A percentile compares a stretch with the other conserved stretches of the same genome.
Evolutionary conservation across 2,797 vertebrate species (phyloP).

Genomic region (Crypturellus tataupa): DNA sequence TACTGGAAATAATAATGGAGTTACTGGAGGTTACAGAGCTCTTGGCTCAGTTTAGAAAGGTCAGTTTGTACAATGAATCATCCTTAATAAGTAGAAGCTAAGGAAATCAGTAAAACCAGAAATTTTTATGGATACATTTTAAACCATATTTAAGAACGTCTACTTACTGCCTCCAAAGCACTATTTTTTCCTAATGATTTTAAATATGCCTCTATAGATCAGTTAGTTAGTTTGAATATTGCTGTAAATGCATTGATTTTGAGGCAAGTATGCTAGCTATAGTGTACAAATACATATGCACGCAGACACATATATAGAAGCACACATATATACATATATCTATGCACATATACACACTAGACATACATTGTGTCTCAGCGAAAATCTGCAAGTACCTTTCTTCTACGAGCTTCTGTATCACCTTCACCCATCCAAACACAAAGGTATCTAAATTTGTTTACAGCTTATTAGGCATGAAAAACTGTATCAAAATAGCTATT

Average conservation of each 20-base stretch:
- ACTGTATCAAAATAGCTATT: background rate
- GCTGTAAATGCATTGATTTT: background rate
- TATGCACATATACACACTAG: background rate
- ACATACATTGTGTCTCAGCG: background rate
- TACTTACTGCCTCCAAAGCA: background rate
- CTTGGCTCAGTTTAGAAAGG: background rate
- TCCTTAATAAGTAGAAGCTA: background rate
- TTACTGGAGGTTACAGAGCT: background rate
- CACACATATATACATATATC: no score
- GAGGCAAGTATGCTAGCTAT: background rate
- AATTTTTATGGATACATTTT: background rate
- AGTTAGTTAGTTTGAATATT: background rate
- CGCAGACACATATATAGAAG: no score
- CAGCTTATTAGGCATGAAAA: background rate
- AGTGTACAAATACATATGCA: no score
- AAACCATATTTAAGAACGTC: background rate
- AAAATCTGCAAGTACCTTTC: background rate
- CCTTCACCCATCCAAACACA: background rate
- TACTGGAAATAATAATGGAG: slow-evolving; percentile 22
- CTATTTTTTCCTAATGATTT: background rate
- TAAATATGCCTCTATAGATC: background rate
- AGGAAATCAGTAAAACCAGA: background rate
- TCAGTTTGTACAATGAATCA: background rate
- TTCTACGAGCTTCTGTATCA: background rate
- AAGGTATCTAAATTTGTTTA: background rate